Base-by-base conservation (phyloP, 2,888 invertebrate species). In the Stenichneumon culpator region DNA sequence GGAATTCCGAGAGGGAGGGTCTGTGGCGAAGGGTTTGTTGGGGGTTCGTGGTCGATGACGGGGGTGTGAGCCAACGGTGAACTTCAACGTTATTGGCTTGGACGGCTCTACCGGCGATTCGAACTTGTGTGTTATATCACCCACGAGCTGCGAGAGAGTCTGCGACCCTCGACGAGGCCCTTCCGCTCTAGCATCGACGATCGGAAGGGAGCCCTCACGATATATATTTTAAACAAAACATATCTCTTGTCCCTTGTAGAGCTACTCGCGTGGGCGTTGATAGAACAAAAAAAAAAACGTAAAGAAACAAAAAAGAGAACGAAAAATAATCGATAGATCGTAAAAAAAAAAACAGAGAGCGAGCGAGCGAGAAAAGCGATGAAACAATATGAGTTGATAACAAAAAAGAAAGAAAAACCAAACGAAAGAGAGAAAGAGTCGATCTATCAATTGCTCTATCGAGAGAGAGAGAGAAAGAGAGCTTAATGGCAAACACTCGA, bases 241-340 rank as follows among this genome's bases (percentile, higher is more conserved):
- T 83, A 74, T 91, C 90, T 93, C 89, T 91, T 91, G 88, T 92
- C 89, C 91, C 89, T 89, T 92, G 92, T 91, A 91, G 88, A 91
- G 90, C 89, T 86, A 89, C 90, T 88, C 84, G 87, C 86, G 86
- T 84, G 84, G 88, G 89, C 89, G 91, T 90, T 88, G 89, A 89
- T 84, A 88, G 82, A 87, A 82, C 83, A 87, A 86, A 85, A 85
- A 87, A n/a, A n/a, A n/a, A 86, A 89, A 74, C 86, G 79, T 39
- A 39, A 39, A 39, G 39, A 39, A 69, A 84, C 83, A 86, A 84
- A 83, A 72, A 52, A 57, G 19, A 54, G 28, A 32, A 57, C 60
- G 44, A 74, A 57, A 50, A 74, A 47, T 74, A 63, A 81, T 69
- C 79, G 83, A 83, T 79, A 74, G 54, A 83, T 75, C 83, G 80